Evolutionary conservation across 2,113 vertebrate genomes (phyloP), one percentile per base, ranked within the genome.

Genomic region (Saguinus midas): DNA sequence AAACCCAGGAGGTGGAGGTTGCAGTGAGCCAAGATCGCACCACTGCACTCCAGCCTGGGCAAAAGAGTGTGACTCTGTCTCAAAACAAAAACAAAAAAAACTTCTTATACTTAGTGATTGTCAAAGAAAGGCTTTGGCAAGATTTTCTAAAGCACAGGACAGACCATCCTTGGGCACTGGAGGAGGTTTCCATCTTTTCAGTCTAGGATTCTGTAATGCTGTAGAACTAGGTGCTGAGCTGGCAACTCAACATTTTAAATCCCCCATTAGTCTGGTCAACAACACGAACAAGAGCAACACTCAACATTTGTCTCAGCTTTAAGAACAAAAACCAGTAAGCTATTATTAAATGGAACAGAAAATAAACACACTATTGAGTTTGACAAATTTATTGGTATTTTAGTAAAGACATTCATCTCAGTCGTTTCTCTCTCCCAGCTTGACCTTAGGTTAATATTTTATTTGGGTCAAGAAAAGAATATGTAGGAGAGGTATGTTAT

Each of bases 351-450:
- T 87, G 18, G 64, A 96, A 96, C 8, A 97, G 89, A 98, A 97
- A 97, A 95, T 81, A 95, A 96, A 37, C 94, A 96, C 89, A 96
- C 84, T 96, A 95, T 5, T 93, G 96, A 96, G 93, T 97, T 98
- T 94, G 96, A 98, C 97, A 98, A 98, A 98, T 98, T 98, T 98
- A 98, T 98, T 98, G 96, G 93, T 97, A 97, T 96, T 98, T 97
- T 98, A 98, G 95, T 98, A 97, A 98, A 98, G 98, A 98, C 97
- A 98, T 96, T 98, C 97, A 98, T 97, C 90, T 97, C 87, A 97
- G 97, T 98, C 94, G 8, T 97, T 96, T 95, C 89, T 96, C 96
- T 93, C 98, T 97, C 96, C 95, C 80, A 92, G 82, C 96, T 97
- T 97, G 96, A 97, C 96, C 76, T 61, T 61, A 84, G 40, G 75